Evolutionary conservation across 2,888 invertebrate genomes (phyloP), one percentile per base, ranked within the genome.

Genomic region (Clanis bilineata): DNA sequence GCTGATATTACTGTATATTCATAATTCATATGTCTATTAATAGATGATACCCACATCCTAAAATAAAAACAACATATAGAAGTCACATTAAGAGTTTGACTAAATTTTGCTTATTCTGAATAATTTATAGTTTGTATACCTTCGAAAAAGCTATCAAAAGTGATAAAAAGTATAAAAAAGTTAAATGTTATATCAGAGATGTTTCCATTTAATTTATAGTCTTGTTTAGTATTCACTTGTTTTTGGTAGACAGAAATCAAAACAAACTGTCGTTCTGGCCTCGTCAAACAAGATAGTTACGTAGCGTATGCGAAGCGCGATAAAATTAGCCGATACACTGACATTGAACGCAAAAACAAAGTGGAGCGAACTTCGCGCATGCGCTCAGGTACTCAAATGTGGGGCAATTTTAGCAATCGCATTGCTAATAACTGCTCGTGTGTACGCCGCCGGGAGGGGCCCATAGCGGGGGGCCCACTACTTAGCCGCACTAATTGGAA

Each of bases 301-400:
- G 86, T 82, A 83, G 85, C 76, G 77, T 80, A 77, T 80, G 83
- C 83, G 86, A 83, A 80, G 77, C 83, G 86, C 76, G 91, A 88
- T 90, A 91, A 90, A 90, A 90, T 91, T 91, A 91, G 90, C 86
- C 83, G 86, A 88, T 90, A 90, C 86, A 85, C 88, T 90, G 90
- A 91, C 91, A 91, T 91, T 91, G 90, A 90, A 91, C 90, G 90
- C 86, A 87, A 90, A 88, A 90, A 88, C 89, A 89, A 90, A 89
- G 86, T 90, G 79, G 87, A 86, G 82, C 86, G 82, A 79, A 79
- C 70, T 77, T 75, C 69, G 84, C 88, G 88, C 88, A 84, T 82
- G 86, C 85, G 86, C 76, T 76, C 86, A 85, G 82, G 85, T 86
- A 77, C 74, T 76, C 70, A 72, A 65, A 79, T 78, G 74, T 77